A percentile compares a stretch with the other conserved stretches of the same genome.
Evolutionary conservation across 2,888 invertebrate species (phyloP).

Genomic region (Tholera decimalis): DNA sequence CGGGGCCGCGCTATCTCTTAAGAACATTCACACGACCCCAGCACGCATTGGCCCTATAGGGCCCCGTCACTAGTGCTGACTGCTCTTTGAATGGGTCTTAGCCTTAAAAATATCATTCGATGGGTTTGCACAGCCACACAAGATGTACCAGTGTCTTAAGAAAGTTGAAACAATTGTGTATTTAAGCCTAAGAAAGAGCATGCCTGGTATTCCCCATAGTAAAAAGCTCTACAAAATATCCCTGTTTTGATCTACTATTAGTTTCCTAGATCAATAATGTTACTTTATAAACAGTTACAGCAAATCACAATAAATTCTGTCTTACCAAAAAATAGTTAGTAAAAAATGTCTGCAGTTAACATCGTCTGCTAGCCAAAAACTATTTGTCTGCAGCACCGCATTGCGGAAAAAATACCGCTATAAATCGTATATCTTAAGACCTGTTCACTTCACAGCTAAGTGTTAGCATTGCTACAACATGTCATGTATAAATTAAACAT

Average conservation of each 20-base stretch:
- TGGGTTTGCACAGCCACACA: no score
- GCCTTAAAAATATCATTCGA: no score
- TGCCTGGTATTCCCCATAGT: no score
- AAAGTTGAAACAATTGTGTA: no score
- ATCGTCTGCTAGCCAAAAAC: slow-evolving; percentile 9
- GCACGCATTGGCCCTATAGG: no score
- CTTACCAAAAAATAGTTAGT: neutral
- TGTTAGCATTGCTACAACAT: slow-evolving; percentile 21
- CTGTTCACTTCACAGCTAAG: slow-evolving; percentile 23
- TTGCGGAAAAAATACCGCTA: slow-evolving; percentile 41
- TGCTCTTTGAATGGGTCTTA: no score
- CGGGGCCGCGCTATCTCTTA: no score
- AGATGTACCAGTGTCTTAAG: no score
- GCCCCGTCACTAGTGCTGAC: no score
- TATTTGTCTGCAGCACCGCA: slow-evolving; percentile 28
- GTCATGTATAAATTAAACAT: slow-evolving; percentile 24
- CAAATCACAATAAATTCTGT: neutral
- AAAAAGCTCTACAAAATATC: no score
- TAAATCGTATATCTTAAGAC: slow-evolving; percentile 14
- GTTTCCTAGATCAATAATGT: slow-evolving; percentile 3
- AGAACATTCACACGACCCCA: no score
- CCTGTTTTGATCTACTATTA: neutral
- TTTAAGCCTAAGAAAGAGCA: no score
- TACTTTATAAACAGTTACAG: neutral
- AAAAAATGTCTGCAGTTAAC: neutral